These are phyloP conservation scores for Dioctria rufipes DNA, from an alignment of 2,888 invertebrate genomes.

Conservation along the genomic window DNA sequence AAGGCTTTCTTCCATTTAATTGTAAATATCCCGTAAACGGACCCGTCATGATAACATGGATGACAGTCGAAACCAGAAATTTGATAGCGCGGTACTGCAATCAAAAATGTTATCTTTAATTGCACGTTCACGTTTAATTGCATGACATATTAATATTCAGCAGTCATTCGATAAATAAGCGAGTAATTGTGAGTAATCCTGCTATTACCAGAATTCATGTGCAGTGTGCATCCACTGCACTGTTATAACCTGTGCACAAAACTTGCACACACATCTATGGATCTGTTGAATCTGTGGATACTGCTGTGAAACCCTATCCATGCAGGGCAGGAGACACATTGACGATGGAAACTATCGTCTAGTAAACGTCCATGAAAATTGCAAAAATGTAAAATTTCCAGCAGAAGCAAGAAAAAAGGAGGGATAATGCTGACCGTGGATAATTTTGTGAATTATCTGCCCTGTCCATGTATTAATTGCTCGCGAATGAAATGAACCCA, in stretches of 20 bases:
- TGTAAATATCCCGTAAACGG: neutral
- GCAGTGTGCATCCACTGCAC: neutral
- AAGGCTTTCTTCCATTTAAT: too few relatives aligned
- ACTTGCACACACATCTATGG: neutral
- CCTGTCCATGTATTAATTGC: slow-evolving; percentile 68
- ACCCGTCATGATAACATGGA: neutral
- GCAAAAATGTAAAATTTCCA: slow-evolving; percentile 48
- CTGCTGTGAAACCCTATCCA: slow-evolving; percentile 43
- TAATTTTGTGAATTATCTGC: slow-evolving; percentile 51
- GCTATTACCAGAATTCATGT: neutral
- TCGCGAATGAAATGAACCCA: slow-evolving; percentile 65
- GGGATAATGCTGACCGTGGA: slow-evolving; percentile 27
- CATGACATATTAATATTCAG: slow-evolving; percentile 63
- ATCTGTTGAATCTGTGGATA: neutral
- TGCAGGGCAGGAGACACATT: neutral
- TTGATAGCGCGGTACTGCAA: slow-evolving; percentile 35
- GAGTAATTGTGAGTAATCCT: slow-evolving; percentile 60
- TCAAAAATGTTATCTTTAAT: slow-evolving; percentile 58
- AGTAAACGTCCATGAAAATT: slow-evolving; percentile 39
- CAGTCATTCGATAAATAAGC: slow-evolving; percentile 63
- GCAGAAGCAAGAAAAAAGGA: slow-evolving; percentile 20
- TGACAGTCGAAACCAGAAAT: slow-evolving; percentile 22
- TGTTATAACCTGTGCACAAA: neutral
- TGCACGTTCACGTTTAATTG: slow-evolving; percentile 62
- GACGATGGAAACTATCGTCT: slow-evolving; percentile 21